Evolutionary conservation across 2,888 invertebrate species (phyloP).

Genomic region (Hyposoter dolosus): DNA sequence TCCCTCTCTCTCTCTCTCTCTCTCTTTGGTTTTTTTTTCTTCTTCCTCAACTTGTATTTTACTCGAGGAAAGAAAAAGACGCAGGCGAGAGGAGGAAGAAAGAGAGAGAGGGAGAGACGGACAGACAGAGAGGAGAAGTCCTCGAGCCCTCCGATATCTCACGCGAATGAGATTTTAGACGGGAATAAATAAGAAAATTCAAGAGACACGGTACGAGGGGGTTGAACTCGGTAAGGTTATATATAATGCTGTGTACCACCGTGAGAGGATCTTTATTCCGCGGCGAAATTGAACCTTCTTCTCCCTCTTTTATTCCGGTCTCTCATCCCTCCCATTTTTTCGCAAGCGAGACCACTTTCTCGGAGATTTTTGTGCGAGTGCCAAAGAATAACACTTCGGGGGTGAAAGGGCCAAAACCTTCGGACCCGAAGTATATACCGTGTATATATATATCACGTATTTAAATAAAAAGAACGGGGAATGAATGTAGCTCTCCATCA

Average conservation of each 20-base stretch:
- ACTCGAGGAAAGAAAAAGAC: not conserved
- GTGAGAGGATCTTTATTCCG: slow-evolving; percentile 69
- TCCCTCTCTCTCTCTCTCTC: slow-evolving; percentile 25
- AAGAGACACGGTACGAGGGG: slow-evolving; percentile 42
- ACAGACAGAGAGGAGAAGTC: not conserved
- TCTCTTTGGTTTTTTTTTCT: slow-evolving; percentile 28
- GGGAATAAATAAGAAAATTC: slow-evolving; percentile 81
- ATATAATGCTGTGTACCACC: slow-evolving; percentile 57
- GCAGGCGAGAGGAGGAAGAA: not conserved
- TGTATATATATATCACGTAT: slow-evolving; percentile 1
- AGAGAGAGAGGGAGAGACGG: not conserved
- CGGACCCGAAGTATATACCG: slow-evolving; percentile 11
- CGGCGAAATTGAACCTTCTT: slow-evolving; percentile 68
- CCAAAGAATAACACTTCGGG: slow-evolving; percentile 52
- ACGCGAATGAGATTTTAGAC: slow-evolving; percentile 82
- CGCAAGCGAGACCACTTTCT: slow-evolving; percentile 45
- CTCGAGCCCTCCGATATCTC: slow-evolving; percentile 76
- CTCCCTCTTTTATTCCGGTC: slow-evolving; percentile 56
- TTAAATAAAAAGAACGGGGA: slow-evolving; percentile 35
- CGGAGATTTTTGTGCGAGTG: slow-evolving; percentile 60
- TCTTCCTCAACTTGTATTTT: slow-evolving; percentile 27
- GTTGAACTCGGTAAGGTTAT: slow-evolving; percentile 35
- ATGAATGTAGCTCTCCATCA: slow-evolving; percentile 61
- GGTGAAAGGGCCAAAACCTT: slow-evolving; percentile 42
- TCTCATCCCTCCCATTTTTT: slow-evolving; percentile 36